phyloP scores from a whole-genome alignment of 1,140 invertebrate genomes.

The Rhagoletis pomonella region DNA sequence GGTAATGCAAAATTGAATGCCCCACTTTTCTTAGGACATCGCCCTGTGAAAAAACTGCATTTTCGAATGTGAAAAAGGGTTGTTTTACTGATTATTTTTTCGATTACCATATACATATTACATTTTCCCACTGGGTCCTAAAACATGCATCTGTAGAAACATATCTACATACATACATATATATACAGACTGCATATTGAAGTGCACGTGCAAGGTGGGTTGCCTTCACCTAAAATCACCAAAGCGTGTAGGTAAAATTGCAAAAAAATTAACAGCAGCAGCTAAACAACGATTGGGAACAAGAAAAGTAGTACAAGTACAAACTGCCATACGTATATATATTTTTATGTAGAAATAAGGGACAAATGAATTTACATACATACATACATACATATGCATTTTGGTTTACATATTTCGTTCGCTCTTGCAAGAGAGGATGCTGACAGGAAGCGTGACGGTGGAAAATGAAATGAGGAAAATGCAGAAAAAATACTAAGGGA shows the following conservation, averaged over 20 bases:
- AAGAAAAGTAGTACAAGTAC: not conserved
- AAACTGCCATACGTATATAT: too few species aligned
- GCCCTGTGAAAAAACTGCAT: too few species aligned
- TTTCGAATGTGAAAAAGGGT: too few species aligned
- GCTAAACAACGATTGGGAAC: not conserved
- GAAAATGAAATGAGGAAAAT: not conserved
- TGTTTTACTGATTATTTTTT: too few species aligned
- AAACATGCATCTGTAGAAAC: too few species aligned
- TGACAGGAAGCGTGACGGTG: not conserved
- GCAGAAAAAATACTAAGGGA: not conserved
- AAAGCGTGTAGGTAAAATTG: constrained; percentile 34
- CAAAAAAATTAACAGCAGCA: constrained; percentile 9
- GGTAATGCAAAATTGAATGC: too few species aligned
- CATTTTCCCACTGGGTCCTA: too few species aligned
- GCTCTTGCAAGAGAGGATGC: not conserved
- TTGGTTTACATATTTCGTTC: constrained; percentile 20
- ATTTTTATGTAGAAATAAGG: too few species aligned
- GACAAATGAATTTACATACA: not conserved
- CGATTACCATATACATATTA: too few species aligned
- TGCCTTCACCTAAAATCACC: constrained; percentile 47
- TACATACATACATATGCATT: constrained; percentile 13
- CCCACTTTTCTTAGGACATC: too few species aligned
- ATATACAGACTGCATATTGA: not conserved
- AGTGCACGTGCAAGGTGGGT: constrained; percentile 43
- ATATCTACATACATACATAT: not conserved